Base-by-base conservation (phyloP, 2,888 invertebrate genomes). In the Lycaena phlaeas region DNA sequence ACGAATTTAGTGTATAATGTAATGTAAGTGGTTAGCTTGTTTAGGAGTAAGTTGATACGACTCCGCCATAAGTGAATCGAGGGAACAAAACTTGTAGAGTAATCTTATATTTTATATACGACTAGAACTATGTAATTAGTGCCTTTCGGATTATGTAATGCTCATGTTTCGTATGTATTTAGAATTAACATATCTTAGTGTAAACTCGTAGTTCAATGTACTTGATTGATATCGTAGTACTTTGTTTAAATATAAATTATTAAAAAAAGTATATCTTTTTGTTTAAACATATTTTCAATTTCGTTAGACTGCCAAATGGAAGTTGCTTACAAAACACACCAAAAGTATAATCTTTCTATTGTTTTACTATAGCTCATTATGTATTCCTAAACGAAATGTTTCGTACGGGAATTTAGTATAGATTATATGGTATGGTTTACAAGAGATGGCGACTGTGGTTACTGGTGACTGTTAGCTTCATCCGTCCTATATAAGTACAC, bases 31-130 rank as follows among this genome's bases (percentile, higher is more conserved):
- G 68, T 22, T 26, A 25, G 17, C 14, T 41, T 44, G 39, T 44
- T 39, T 45, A 48, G 50, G 59, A 69, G 73, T 66, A 71, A 61
- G 63, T 61, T 53, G 53, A 55, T 64, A 61, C 61, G 62, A 76
- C 75, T 82, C 81, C 82, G 82, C 82, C 82, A 82, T 84, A 82
- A 76, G 65, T 72, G 60, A 69, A 72, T 73, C 62, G 68, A 46
- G 45, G 42, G 63, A 67, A 64, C 58, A 60, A 60, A 61, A 52
- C 45, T 53, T 42, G 45, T 64, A 68, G 63, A 46, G 49, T 63
- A 61, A 27, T 41, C 40, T 46, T 42, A 42, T 41, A 30, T 37
- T 39, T 27, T 36, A 41, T 40, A 43, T 41, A 40, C 27, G 43
- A 41, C 26, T 44, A 40, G 37, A 36, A 40, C 38, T 37, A 38